Conservation (phyloP, 2,797 vertebrate genomes). For the Pyrocephalus nanus region DNA sequence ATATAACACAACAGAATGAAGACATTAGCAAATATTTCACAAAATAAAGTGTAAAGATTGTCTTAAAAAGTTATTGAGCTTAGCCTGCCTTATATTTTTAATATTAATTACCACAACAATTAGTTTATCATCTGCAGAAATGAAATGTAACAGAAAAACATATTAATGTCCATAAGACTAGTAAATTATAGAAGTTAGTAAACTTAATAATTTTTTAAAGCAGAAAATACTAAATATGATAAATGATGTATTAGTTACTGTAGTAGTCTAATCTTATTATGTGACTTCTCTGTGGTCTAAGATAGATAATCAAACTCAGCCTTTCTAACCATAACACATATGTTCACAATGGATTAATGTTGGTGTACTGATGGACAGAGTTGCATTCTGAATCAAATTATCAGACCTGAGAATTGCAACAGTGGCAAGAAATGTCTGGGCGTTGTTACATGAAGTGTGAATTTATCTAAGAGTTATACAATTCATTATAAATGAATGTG, state of each 20-base stretch:
- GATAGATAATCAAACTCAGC: too few relatives aligned
- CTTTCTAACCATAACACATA: background rate
- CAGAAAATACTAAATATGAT: background rate
- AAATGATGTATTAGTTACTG: background rate
- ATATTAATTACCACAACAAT: background rate
- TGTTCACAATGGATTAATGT: background rate
- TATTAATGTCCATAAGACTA: background rate
- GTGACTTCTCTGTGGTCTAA: background rate
- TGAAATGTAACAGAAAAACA: background rate
- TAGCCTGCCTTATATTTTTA: background rate
- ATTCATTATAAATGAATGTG: background rate
- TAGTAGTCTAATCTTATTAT: background rate
- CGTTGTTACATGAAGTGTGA: background rate
- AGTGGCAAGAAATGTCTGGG: background rate
- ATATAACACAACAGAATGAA: background rate
- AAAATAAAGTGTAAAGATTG: background rate
- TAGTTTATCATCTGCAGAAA: background rate
- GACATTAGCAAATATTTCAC: background rate
- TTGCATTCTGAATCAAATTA: background rate
- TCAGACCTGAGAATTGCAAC: background rate
- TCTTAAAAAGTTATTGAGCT: background rate
- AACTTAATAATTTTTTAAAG: background rate
- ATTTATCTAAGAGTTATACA: background rate
- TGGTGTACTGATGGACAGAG: background rate
- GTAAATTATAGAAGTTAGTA: background rate